phyloP scores from a whole-genome alignment of 2,888 invertebrate genomes.

The Drosophila koepferae region DNA sequence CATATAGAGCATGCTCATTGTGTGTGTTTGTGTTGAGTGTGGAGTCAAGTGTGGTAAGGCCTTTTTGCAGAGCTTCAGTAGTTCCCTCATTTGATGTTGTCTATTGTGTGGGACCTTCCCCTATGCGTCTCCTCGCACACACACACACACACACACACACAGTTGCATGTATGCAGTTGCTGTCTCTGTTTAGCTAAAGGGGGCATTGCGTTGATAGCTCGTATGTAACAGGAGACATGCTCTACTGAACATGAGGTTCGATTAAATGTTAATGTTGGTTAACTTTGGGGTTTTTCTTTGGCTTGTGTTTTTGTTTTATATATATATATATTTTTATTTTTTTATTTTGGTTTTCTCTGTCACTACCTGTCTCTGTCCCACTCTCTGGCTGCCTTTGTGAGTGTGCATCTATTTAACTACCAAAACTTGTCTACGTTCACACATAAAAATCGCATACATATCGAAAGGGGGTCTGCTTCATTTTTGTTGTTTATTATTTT shows the following conservation, averaged over 20 bases:
- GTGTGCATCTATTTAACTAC: slow-evolving; percentile 80
- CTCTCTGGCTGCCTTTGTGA: slow-evolving; percentile 31
- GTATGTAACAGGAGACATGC: slow-evolving; percentile 84
- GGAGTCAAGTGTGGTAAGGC: slow-evolving; percentile 66
- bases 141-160: slow-evolving; percentile 4
- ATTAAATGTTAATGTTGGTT: slow-evolving; percentile 85
- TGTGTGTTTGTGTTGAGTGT: slow-evolving; percentile 30
- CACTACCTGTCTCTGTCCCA: slow-evolving; percentile 7
- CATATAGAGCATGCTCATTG: slow-evolving; percentile 11
- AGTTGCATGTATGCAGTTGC: slow-evolving; percentile 12
- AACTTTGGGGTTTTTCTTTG: slow-evolving; percentile 82
- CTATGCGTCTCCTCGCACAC: slow-evolving; percentile 46
- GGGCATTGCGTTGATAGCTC: slow-evolving; percentile 65
- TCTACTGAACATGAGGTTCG: slow-evolving; percentile 85
- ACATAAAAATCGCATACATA: slow-evolving; percentile 77
- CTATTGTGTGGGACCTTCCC: slow-evolving; percentile 60
- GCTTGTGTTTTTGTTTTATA: slow-evolving; percentile 35
- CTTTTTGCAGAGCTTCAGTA: slow-evolving; percentile 82
- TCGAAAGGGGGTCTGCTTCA: slow-evolving; percentile 38
- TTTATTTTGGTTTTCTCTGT: slow-evolving; percentile 8
- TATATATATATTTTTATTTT: background rate
- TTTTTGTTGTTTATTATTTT: slow-evolving; percentile 20
- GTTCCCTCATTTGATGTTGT: slow-evolving; percentile 71
- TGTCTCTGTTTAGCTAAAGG: slow-evolving; percentile 30
- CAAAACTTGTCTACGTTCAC: slow-evolving; percentile 81